Evolutionary conservation across 2,888 invertebrate genomes (phyloP), one percentile per base, ranked within the genome.

Genomic region (Cheilosia soror): DNA sequence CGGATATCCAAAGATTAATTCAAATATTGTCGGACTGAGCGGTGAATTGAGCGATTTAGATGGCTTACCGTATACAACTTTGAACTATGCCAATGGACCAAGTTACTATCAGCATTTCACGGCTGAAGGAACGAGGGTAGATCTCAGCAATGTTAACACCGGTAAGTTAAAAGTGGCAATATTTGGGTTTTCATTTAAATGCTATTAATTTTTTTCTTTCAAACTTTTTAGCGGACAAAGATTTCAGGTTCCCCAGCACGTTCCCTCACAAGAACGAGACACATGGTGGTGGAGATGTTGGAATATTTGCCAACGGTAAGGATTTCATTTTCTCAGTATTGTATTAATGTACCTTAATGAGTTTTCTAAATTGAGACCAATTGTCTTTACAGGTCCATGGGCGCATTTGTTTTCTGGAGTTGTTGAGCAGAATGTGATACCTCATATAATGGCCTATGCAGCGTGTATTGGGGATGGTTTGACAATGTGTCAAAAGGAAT

Each of bases 251-350:
- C 89, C 95, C 95, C 3, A 93, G 95, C 37, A 91, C 94, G 0
- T 94, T 94, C 0, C 95, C 96, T 0, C 89, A 94, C 53, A 91
- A 93, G 68, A 93, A 93, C 0, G 96, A 96, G 88, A 96, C 96
- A 0, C 96, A 96, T 88, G 96, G 95, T 0, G 96, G 96, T 0
- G 96, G 96, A 87, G 97, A 97, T 90, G 96, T 97, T 0, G 95
- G 95, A 0, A 94, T 97, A 2, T 96, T 94, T 91, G 95, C 95
- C 0, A 90, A 90, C 60, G 95, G 93, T 90, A 82, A 27, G 44
- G 13, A 11, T 2, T 66, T 11, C 33, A 31, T 1, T 42, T 11
- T 4, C 2, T 20, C 11, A 9, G 7, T 44, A 11, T 31, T 9
- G 0, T n/a, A 3, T 2, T n/a, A n/a, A n/a, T n/a, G n/a, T n/a